A percentile compares a stretch with the other conserved stretches of the same genome.
phyloP scores from a whole-genome alignment of 2,797 vertebrate species.

The Pangasius macronema region DNA sequence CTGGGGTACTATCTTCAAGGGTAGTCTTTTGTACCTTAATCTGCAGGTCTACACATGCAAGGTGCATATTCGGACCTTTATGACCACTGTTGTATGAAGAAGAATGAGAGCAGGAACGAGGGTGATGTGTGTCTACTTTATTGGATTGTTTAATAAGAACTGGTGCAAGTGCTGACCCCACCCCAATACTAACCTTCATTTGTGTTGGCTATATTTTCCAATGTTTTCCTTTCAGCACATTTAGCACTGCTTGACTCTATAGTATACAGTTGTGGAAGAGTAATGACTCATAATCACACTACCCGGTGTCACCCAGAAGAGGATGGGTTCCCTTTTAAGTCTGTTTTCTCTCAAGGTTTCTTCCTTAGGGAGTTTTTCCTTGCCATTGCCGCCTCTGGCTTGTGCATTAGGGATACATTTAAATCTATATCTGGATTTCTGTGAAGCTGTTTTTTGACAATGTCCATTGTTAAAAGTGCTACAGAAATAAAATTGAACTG shows the following conservation, averaged over 20 bases:
- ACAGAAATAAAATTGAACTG: background rate
- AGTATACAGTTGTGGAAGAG: background rate
- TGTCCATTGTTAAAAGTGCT: background rate
- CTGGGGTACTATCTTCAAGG: background rate
- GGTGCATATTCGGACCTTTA: background rate
- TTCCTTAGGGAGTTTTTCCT: background rate
- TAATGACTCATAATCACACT: constrained; percentile 3
- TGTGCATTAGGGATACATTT: background rate
- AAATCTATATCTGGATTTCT: background rate
- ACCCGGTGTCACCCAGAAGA: background rate
- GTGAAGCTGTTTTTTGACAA: background rate
- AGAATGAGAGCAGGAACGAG: background rate
- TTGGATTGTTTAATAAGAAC: background rate
- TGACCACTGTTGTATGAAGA: background rate
- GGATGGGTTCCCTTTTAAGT: background rate
- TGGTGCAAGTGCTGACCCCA: background rate
- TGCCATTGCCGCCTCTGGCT: background rate
- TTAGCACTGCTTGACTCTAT: constrained; percentile 1
- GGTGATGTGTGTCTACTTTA: background rate
- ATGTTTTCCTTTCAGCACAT: background rate
- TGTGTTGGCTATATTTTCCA: background rate
- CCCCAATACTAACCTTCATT: background rate
- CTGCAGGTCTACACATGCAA: background rate
- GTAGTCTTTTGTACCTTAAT: background rate
- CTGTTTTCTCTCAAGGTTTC: background rate